Base-by-base conservation (phyloP, 2,113 vertebrate species). In the Grantiella picta region DNA sequence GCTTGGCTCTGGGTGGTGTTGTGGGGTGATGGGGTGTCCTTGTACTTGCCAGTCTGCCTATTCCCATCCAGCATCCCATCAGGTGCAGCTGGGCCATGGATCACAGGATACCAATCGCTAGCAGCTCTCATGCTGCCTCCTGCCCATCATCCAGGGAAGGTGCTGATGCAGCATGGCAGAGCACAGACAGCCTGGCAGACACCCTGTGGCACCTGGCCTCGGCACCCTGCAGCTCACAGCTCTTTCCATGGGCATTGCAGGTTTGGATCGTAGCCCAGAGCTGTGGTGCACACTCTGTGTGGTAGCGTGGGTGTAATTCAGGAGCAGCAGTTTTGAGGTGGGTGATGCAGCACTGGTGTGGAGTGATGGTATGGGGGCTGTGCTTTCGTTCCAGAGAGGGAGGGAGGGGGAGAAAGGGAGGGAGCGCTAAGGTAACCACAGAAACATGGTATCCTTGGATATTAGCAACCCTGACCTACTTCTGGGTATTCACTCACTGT, bases 391-490 rank as follows among this genome's bases (percentile, higher is more conserved):
- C 2, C 20, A 79, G 78, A 47, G 44, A 57, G 52, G 42, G 25
- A 83, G 76, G 52, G 79, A 77, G 33, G 15, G 42, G 49, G 35
- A 89, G 54, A 85, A 79, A 86, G 68, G 36, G 63, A 89, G 68
- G 33, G 57, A 93, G 88, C 1, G 2, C 56, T 80, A 65, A 95
- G 96, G 95, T 96, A 97, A 97, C 96, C 94, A 94, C 95, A 97
- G 91, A 95, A 95, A 97, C 94, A 52, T 50, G 94, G 95, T 96
- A 95, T 97, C 94, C 94, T 96, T 97, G 94, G 89, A 96, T 97
- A 96, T 97, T 89, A 97, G 78, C 86, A 94, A 82, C 50, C 49
- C 3, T 97, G 96, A 96, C 97, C 96, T 97, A 97, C 96, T 97
- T 97, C 94, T 96, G 84, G 76, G 71, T 95, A 86, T 91, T 96